These are phyloP conservation scores for Euleptes europaea DNA, from an alignment of 2,113 vertebrate genomes.

Conservation along the genomic window DNA sequence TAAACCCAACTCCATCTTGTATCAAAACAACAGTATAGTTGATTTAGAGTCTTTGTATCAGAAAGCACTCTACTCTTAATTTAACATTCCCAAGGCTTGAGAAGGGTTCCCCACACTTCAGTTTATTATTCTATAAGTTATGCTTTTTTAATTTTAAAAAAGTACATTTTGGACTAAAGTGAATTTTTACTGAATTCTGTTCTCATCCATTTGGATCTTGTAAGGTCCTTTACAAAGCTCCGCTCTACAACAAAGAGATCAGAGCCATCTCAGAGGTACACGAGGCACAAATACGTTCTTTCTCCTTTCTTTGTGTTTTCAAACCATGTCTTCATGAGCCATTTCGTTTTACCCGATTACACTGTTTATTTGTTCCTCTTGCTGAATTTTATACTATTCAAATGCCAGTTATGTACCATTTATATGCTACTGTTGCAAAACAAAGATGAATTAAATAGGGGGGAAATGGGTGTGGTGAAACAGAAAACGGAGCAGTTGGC, in stretches of 20 bases:
- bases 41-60: not conserved
- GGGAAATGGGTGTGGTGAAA: no score
- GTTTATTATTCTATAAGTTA: not conserved
- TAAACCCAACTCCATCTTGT: not conserved
- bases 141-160: not conserved
- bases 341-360: no score
- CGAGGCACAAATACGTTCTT: no score
- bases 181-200: not conserved
- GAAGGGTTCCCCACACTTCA: not conserved
- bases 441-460: no score
- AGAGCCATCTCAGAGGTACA: no score
- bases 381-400: no score
- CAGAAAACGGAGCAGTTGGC: no score
- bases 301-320: no score
- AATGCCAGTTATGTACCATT: no score
- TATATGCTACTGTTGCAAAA: no score
- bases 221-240: not conserved
- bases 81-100: not conserved
- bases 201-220: not conserved
- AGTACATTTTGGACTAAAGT: not conserved
- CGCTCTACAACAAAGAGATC: not conserved
- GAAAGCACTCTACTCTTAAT: not conserved
- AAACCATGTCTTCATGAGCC: no score
- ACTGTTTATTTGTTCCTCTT: no score
- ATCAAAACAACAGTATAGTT: rapidly evolving